A percentile compares a stretch with the other conserved stretches of the same genome.
Evolutionary conservation across 2,113 vertebrate species (phyloP).

Genomic region (Balaeniceps rex): DNA sequence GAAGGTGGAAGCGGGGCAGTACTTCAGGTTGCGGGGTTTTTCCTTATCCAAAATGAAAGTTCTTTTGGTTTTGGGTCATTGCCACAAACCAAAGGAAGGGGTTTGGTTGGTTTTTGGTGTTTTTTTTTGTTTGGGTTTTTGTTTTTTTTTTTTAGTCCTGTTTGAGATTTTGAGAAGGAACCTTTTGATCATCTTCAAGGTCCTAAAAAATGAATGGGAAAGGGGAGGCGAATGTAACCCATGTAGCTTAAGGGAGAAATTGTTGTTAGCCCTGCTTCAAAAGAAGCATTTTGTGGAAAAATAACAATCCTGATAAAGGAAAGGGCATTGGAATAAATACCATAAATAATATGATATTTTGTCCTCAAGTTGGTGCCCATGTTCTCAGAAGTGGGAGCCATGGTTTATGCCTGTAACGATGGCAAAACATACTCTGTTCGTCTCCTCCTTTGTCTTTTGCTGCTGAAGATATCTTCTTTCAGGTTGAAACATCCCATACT

Average conservation of each 20-base stretch:
- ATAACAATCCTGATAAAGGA: neutral
- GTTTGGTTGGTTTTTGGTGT: too few species aligned
- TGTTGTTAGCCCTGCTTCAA: neutral
- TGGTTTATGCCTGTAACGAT: neutral
- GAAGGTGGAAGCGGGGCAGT: neutral
- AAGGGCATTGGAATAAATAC: neutral
- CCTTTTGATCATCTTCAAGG: neutral
- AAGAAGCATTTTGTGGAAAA: neutral
- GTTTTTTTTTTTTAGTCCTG: neutral
- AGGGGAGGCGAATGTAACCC: neutral
- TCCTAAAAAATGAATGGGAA: neutral
- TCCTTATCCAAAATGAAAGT: neutral
- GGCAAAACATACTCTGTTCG: neutral
- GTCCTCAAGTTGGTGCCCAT: neutral
- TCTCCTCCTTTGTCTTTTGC: neutral
- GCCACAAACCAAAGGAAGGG: neutral
- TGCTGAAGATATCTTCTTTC: neutral
- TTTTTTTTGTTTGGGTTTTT: too few species aligned
- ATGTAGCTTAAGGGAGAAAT: neutral
- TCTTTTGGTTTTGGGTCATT: neutral
- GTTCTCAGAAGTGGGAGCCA: neutral
- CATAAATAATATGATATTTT: neutral
- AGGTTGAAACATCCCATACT: neutral
- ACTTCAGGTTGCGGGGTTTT: neutral
- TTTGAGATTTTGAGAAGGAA: neutral